Evolutionary conservation across 2,797 vertebrate genomes (phyloP).

Genomic region (Notamacropus eugenii): DNA sequence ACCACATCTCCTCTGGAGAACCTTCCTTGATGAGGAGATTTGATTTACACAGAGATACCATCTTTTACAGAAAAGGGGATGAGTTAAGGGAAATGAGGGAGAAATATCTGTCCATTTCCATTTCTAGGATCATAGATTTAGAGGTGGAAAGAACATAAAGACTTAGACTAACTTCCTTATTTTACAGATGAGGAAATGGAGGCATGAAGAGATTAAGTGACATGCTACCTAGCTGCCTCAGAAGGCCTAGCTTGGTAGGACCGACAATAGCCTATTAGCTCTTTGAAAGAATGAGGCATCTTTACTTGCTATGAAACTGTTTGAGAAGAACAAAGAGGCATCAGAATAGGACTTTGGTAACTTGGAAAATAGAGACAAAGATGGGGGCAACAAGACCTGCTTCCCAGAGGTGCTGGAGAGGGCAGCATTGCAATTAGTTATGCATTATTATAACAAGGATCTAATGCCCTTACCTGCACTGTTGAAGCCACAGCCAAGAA

Average conservation of each 20-base stretch:
- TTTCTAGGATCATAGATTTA: neutral
- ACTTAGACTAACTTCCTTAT: neutral
- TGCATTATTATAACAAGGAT: neutral
- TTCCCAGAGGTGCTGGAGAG: neutral
- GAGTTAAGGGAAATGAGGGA: neutral
- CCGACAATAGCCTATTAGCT: too few species aligned
- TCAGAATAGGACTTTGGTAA: neutral
- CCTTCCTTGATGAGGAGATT: neutral
- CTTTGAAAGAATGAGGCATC: conserved; percentile 42
- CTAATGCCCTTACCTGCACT: conserved; percentile 90
- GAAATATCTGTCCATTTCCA: neutral
- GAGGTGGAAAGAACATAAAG: neutral
- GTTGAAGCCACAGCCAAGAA: conserved; percentile 98
- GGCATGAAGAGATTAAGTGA: neutral
- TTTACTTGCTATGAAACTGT: conserved; percentile 97
- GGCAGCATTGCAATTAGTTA: neutral
- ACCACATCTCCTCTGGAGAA: neutral
- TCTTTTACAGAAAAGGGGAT: neutral
- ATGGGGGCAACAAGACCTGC: neutral
- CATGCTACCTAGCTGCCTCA: too few species aligned
- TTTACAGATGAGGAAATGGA: neutral
- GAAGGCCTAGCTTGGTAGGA: neutral
- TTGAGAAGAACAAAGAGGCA: conserved; percentile 86
- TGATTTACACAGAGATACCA: neutral
- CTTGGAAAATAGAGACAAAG: fast-evolving